Percentiles rank a stretch among this genome's conserved stretches.
Conservation (phyloP, 2,888 invertebrate species). For the Spodoptera littoralis region DNA sequence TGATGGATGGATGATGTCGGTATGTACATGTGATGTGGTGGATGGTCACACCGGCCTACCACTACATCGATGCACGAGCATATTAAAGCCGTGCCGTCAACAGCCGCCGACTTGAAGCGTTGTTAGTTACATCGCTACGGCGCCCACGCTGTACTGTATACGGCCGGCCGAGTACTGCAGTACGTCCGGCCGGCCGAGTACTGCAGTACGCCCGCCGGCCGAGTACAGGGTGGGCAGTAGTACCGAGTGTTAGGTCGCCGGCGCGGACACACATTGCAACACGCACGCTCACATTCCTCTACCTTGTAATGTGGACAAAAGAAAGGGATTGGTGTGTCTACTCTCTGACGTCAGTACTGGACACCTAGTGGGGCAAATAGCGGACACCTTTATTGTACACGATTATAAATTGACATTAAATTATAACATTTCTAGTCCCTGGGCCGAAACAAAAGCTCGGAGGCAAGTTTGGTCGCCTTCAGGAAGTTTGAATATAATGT, state of each 20-base stretch:
- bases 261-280: slow-evolving; percentile 80
- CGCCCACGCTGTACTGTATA: no score
- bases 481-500: no score
- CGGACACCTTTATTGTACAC: slow-evolving; percentile 76
- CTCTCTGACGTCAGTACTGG: slow-evolving; percentile 88
- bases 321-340: slow-evolving; percentile 87
- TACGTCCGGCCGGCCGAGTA: no score
- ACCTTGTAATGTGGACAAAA: slow-evolving; percentile 87
- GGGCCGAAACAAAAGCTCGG: neutral
- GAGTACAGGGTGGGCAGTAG: slow-evolving; percentile 32
- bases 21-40: slow-evolving; percentile 64
- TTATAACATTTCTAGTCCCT: slow-evolving; percentile 28
- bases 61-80: slow-evolving; percentile 67
- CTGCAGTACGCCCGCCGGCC: no score
- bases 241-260: slow-evolving; percentile 60
- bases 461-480: no score
- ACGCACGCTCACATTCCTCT: slow-evolving; percentile 87
- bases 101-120: slow-evolving; percentile 79
- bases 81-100: slow-evolving; percentile 78
- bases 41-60: slow-evolving; percentile 46
- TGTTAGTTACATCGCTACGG: slow-evolving; percentile 75
- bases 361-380: slow-evolving; percentile 87
- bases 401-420: slow-evolving; percentile 42
- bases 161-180: no score
- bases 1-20: slow-evolving; percentile 64